Conservation (phyloP, 2,888 invertebrate genomes). For the Conops quadrifasciatus region DNA sequence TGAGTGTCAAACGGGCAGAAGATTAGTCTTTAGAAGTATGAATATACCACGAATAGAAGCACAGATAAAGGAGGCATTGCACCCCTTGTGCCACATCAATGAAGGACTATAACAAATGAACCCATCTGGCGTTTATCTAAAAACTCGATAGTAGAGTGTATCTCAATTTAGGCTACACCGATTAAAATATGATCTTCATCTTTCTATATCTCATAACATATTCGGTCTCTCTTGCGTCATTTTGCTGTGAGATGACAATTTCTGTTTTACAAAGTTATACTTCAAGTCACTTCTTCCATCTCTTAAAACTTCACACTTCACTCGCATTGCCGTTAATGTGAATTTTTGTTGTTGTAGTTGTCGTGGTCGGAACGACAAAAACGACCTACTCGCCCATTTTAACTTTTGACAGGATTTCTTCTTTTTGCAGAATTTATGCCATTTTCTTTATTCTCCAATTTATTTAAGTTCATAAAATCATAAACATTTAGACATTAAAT, state of each 20-base stretch:
- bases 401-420: neutral
- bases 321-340: too few relatives aligned
- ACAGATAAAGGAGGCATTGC: too few relatives aligned
- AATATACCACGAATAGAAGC: too few relatives aligned
- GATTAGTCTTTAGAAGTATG: too few relatives aligned
- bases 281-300: constrained; percentile 26
- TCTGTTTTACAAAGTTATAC: constrained; percentile 25
- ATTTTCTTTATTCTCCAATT: constrained; percentile 6
- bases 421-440: neutral
- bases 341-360: too few relatives aligned
- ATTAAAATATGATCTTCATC: neutral
- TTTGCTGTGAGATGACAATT: constrained; percentile 12
- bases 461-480: constrained; percentile 13
- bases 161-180: neutral
- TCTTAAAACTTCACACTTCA: too few relatives aligned
- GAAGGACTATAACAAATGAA: too few relatives aligned
- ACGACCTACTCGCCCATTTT: neutral
- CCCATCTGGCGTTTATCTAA: too few relatives aligned
- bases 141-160: neutral
- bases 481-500: constrained; percentile 27
- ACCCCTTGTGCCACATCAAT: too few relatives aligned
- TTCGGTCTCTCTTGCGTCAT: neutral
- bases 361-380: neutral
- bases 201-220: neutral
- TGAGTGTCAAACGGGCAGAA: too few relatives aligned